Evolutionary conservation across 2,888 invertebrate species (phyloP), one percentile per base, ranked within the genome.

Genomic region (Cantharis nigra): DNA sequence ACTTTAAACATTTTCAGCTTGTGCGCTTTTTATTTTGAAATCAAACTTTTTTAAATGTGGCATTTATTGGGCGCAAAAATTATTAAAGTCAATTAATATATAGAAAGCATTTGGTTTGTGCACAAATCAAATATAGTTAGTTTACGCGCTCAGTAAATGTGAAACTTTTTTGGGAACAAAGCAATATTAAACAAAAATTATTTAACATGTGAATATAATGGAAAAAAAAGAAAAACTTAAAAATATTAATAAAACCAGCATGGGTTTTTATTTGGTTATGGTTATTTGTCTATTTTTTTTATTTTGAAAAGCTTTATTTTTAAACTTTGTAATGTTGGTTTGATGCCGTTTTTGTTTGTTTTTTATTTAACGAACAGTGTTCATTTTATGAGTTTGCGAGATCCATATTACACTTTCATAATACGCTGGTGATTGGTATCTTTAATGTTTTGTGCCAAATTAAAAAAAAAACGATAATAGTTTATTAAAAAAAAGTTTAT

Each of bases 1-100:
- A 49, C 92, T 94, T 92, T 93, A 93, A 90, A 93, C 94, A 90
- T 93, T 94, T 91, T 94, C 94, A 90, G 94, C 94, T 92, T 94
- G 94, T 91, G 93, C 94, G 91, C 92, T 20, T 94, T 90, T 94
- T 84, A n/a, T 62, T 70, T 71, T 30, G 67, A 28, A 14, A 64
- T 75, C 67, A 20, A 70, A 49, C 33, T 63, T 62, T 71, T 63
- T 69, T 28, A 75, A 75, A 49, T 30, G 73, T 69, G 62, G 75
- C 78, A 78, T 78, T 78, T 78, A 72, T 78, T 75, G 75, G 69
- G 73, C 71, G 75, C 75, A 78, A 72, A 71, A 70, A 26, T 76
- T 49, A 49, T 65, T 65, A 65, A 65, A 65, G 65, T 65, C 65
- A 20, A 65, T 23, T 65, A 65, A 65, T 23, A 65, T 23, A 65